A percentile compares a stretch with the other conserved stretches of the same genome.
Conservation (phyloP, 2,888 invertebrate species). For the Morpho achilles region DNA sequence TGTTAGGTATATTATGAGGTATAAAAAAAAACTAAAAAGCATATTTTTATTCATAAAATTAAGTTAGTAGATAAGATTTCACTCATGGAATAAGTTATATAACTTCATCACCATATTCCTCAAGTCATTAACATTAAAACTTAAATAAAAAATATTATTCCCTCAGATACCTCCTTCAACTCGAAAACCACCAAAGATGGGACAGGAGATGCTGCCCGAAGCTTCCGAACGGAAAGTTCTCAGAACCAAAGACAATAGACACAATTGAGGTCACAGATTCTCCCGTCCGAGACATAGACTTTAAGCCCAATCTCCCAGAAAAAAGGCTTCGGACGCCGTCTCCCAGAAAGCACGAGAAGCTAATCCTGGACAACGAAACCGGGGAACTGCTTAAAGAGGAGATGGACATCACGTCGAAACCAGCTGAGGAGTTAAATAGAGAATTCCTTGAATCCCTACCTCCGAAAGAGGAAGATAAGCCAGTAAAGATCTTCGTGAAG, state of each 20-base stretch:
- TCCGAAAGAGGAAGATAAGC: slow-evolving; percentile 41
- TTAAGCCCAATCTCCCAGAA: slow-evolving; percentile 26
- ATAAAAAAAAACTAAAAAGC: no score
- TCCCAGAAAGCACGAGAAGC: slow-evolving; percentile 22
- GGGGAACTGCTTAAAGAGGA: slow-evolving; percentile 45
- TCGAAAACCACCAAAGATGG: slow-evolving; percentile 79
- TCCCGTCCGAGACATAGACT: slow-evolving; percentile 47
- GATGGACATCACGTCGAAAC: slow-evolving; percentile 44
- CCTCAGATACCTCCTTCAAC: slow-evolving; percentile 82
- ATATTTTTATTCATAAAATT: no score
- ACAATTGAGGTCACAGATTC: slow-evolving; percentile 67
- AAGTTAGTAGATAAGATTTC: no score
- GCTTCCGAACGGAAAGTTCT: slow-evolving; percentile 50
- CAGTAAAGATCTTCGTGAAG: slow-evolving; percentile 52
- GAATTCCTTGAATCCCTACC: slow-evolving; percentile 66
- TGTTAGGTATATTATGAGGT: no score
- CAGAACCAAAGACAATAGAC: slow-evolving; percentile 43
- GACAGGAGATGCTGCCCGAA: slow-evolving; percentile 48
- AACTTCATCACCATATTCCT: no score
- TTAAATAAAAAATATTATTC: neutral
- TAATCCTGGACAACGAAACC: slow-evolving; percentile 38
- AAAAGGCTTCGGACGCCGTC: slow-evolving; percentile 44
- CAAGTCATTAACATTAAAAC: no score
- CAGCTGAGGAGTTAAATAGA: slow-evolving; percentile 61
- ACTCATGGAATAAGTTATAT: no score